Base-by-base conservation (phyloP, 35 echinoderm and acorn worm genomes). In the Lytechinus pictus region DNA sequence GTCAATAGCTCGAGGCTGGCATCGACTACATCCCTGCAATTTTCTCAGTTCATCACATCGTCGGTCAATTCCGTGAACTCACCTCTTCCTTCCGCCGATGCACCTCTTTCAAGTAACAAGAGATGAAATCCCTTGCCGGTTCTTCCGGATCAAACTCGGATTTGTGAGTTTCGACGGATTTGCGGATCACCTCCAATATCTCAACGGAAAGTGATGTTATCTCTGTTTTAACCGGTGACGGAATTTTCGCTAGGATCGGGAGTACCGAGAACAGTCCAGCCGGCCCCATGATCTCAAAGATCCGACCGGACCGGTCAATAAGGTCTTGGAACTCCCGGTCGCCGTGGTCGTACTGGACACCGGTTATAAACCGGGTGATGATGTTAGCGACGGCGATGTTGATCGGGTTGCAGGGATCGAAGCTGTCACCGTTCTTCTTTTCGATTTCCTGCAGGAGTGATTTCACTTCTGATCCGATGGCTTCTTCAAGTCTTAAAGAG, bases 331-430 rank as follows among this genome's bases (percentile, higher is more conserved):
- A 89, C 9, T 89, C 87, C 9, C 11, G 10, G 87, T 89, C 28
- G 1, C 51, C 52, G 87, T 89, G 5, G 87, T 89, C 87, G 27
- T 89, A 89, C 3, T 13, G 28, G 24, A 89, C 87, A 89, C 87
- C 87, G 52, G 87, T 89, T 27, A 89, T 29, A 29, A 89, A 7
- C 87, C 87, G 28, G 11, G 87, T 89, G 87, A 89, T 89, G 27
- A 89, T 27, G 87, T 89, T 89, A 24, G 87, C 87, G 27, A 89
- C 52, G 87, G 27, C 28, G 52, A 89, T 16, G 52, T 53, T 89
- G 28, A 51, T 89, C 27, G 52, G 4, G 52, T 89, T 89, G 87
- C 9, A 89, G 28, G 87, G 87, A 29, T 89, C 87, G 87, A 89
- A 89, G 28, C 87, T 71, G 14, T 71, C 61, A 21, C 61, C 61